Conservation (phyloP, 1,140 invertebrate species). For the Nymphalis io region DNA sequence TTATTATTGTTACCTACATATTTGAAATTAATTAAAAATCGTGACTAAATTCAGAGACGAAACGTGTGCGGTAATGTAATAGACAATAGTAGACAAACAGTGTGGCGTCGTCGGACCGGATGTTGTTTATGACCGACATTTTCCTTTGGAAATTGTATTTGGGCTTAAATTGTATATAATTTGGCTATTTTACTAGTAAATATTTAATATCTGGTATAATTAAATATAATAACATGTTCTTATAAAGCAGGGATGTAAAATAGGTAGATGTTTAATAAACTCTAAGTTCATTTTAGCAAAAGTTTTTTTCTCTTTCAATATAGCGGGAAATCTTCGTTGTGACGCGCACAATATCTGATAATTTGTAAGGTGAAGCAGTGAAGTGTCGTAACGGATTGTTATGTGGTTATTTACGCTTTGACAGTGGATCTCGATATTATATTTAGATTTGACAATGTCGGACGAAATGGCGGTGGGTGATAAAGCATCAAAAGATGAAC, state of each 20-base stretch:
- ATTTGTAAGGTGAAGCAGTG: conserved; percentile 54
- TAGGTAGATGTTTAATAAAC: conserved; percentile 14
- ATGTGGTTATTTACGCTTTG: conserved; percentile 69
- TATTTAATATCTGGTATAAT: conserved; percentile 29
- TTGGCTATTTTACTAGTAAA: conserved; percentile 34
- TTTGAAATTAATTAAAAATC: no score
- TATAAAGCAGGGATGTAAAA: conserved; percentile 6
- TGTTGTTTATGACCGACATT: conserved; percentile 78
- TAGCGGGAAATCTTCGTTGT: conserved; percentile 77
- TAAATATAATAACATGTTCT: conserved; percentile 21
- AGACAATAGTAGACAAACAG: conserved; percentile 51
- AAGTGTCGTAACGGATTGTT: conserved; percentile 69
- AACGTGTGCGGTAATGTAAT: neutral
- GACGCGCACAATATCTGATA: conserved; percentile 72
- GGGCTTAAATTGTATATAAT: conserved; percentile 49
- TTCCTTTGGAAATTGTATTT: conserved; percentile 61
- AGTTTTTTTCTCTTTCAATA: conserved; percentile 65
- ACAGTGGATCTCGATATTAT: conserved; percentile 63
- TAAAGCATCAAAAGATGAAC: conserved; percentile 62
- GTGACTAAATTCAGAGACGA: conserved; percentile 14
- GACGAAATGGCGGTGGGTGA: conserved; percentile 77
- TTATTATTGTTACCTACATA: no score
- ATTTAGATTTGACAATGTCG: conserved; percentile 77
- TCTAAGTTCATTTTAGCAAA: conserved; percentile 38
- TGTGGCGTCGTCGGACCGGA: conserved; percentile 72